phyloP scores from a whole-genome alignment of 1,140 invertebrate genomes.

The Armadillidium nasatum region DNA sequence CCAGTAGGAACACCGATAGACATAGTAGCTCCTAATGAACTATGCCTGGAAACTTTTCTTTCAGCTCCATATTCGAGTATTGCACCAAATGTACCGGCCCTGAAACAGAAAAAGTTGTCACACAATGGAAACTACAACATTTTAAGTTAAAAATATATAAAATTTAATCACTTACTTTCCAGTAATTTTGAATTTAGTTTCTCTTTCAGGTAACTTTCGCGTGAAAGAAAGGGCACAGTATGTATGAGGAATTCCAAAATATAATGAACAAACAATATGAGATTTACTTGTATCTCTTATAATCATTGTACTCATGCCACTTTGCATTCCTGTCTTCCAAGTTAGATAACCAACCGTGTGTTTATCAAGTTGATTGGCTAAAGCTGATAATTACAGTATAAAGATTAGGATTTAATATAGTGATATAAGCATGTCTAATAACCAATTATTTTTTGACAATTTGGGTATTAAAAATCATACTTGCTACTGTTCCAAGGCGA shows the following conservation, averaged over 20 bases:
- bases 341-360: slow-evolving; percentile 81
- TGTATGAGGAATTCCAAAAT: slow-evolving; percentile 67
- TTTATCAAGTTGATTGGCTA: slow-evolving; percentile 77
- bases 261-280: slow-evolving; percentile 57
- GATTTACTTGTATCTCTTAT: slow-evolving; percentile 66
- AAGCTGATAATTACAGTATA: slow-evolving; percentile 53
- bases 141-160: background rate
- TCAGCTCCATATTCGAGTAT: slow-evolving; percentile 84
- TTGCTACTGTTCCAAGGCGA: slow-evolving; percentile 40
- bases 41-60: slow-evolving; percentile 86
- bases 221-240: slow-evolving; percentile 69
- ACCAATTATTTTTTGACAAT: no score
- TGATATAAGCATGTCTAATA: no score
- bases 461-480: slow-evolving; percentile 14
- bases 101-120: slow-evolving; percentile 49
- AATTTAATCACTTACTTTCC: slow-evolving; percentile 62
- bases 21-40: slow-evolving; percentile 69
- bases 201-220: slow-evolving; percentile 54
- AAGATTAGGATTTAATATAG: no score
- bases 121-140: background rate
- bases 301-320: slow-evolving; percentile 71
- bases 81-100: slow-evolving; percentile 78
- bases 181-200: slow-evolving; percentile 67
- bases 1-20: slow-evolving; percentile 81
- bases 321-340: slow-evolving; percentile 66